Base-by-base conservation (phyloP, 1,140 invertebrate genomes). In the Bombus polaris region DNA sequence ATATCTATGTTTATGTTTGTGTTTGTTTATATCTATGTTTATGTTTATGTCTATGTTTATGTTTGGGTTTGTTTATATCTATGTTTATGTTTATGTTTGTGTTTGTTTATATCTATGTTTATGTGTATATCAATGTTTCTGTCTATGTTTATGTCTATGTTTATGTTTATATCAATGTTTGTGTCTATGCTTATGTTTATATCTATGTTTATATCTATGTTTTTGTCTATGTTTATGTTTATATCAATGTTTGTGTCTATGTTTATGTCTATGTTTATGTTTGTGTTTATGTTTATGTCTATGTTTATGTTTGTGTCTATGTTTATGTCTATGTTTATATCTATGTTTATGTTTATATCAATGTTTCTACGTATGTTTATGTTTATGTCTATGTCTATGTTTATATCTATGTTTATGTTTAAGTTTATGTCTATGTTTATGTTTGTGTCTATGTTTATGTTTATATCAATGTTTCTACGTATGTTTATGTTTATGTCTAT, bases 21-120 rank as follows among this genome's bases (percentile, higher is more conserved):
- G n/a, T n/a, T n/a, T 47, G 4, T 47, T 0, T 13, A 0, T 42
- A 10, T 0, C 1, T 2, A 0, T 47, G 0, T 6, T 13, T 0
- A 47, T 15, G 9, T 47, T 47, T 44, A 15, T 47, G 0, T 5
- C 15, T 44, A 3, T 0, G 3, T 32, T 1, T 13, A 15, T 15
- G 13, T 44, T n/a, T n/a, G n/a, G n/a, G n/a, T n/a, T n/a, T n/a
- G n/a, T n/a, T 15, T 42, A 0, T 42, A 1, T 12, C 44, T 6
- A 47, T 15, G 0, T 15, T 15, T 15, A 0, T 44, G 0, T 15
- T 0, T 13, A 15, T 15, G 13, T 44, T n/a, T n/a, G n/a, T n/a
- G n/a, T n/a, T n/a, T n/a, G n/a, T n/a, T 15, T 42, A 0, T 42
- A 1, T 12, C 0, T 44, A 15, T 44, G 0, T 44, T 3, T 5